phyloP scores from a whole-genome alignment of 2,888 invertebrate species.

The Mesoligia furuncula region DNA sequence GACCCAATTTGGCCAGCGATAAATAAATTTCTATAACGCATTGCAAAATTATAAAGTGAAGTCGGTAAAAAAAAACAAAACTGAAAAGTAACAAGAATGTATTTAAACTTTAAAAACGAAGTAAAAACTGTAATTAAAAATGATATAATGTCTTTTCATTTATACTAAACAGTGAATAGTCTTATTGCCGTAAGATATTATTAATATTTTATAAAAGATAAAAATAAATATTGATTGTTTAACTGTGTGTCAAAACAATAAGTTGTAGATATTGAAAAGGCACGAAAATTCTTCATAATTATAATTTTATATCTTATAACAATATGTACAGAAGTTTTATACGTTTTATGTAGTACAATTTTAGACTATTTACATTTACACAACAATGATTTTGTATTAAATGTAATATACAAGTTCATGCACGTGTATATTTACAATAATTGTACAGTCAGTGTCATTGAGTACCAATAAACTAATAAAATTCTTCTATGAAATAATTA shows the following conservation, averaged over 20 bases:
- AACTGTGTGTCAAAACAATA: conserved; percentile 17
- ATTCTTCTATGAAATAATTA: background rate
- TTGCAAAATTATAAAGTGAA: background rate
- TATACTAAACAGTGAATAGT: conserved; percentile 31
- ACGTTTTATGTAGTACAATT: conserved; percentile 36
- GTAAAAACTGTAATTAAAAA: conserved; percentile 47
- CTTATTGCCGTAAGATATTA: conserved; percentile 7
- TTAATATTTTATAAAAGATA: background rate
- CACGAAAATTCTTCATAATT: conserved; percentile 67
- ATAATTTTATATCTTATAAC: conserved; percentile 61
- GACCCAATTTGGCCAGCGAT: background rate
- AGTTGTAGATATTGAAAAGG: conserved; percentile 78
- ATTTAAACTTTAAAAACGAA: conserved; percentile 59
- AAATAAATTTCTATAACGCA: background rate
- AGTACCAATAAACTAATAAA: conserved; percentile 21
- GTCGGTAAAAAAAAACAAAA: conserved; percentile 35
- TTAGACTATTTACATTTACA: conserved; percentile 58
- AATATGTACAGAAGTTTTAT: conserved; percentile 86
- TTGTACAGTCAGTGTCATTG: conserved; percentile 33
- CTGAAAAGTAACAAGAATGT: conserved; percentile 59
- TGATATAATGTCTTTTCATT: conserved; percentile 11
- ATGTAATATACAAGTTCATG: conserved; percentile 50
- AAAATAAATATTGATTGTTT: background rate
- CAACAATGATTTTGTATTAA: conserved; percentile 37
- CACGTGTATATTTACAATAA: conserved; percentile 57